These are phyloP conservation scores for Cynodonichthys magdalenae DNA, from an alignment of 2,797 vertebrate species.

Conservation along the genomic window DNA sequence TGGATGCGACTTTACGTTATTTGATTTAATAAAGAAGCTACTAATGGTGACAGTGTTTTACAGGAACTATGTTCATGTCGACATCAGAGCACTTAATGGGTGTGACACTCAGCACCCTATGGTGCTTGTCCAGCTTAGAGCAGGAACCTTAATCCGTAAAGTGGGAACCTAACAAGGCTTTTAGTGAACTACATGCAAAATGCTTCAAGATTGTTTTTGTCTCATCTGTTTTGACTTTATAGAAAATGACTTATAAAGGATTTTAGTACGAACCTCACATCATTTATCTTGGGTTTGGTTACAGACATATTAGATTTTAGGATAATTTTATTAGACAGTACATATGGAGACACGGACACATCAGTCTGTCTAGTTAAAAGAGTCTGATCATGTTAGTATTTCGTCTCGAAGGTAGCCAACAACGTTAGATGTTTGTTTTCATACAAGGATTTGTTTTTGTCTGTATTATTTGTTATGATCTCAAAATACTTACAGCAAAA, in stretches of 20 bases:
- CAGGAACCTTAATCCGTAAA: conserved; percentile 26
- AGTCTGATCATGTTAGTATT: conserved; percentile 36
- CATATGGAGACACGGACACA: not conserved
- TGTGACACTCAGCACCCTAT: conserved; percentile 42
- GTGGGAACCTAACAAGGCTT: conserved; percentile 44
- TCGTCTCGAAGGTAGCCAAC: conserved; percentile 40
- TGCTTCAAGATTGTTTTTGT: conserved; percentile 27
- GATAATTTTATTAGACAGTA: conserved; percentile 8
- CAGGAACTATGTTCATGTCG: conserved; percentile 53
- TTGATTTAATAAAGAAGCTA: conserved; percentile 62
- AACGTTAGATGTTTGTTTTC: conserved; percentile 30
- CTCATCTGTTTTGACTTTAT: conserved; percentile 4
- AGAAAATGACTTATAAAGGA: conserved; percentile 20
- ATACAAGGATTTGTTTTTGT: no score
- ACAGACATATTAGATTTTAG: conserved; percentile 3
- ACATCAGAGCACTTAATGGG: conserved; percentile 60
- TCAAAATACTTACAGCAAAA: no score
- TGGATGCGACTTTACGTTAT: conserved; percentile 18
- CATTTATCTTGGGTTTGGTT: conserved; percentile 23
- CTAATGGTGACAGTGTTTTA: conserved; percentile 51
- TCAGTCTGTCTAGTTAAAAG: conserved; percentile 13
- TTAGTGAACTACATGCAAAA: conserved; percentile 48
- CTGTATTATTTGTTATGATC: no score
- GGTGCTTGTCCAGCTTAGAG: conserved; percentile 6
- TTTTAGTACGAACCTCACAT: not conserved